Evolutionary conservation across 53 echinoderm and acorn worm genomes (phyloP).

Genomic region (Stichopus horrens): DNA sequence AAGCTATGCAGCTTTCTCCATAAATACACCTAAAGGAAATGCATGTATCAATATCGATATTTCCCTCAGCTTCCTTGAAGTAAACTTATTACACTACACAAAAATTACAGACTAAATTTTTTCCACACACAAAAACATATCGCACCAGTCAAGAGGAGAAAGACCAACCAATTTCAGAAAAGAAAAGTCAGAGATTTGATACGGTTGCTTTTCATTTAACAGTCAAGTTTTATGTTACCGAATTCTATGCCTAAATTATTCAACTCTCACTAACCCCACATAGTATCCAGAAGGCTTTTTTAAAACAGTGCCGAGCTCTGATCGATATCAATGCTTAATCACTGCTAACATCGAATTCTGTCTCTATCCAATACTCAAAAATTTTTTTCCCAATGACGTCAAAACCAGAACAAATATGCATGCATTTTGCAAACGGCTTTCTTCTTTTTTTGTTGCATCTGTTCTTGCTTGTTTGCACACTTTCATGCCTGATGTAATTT

Average conservation of each 20-base stretch:
- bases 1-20: too few species aligned
- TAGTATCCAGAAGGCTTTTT: not conserved
- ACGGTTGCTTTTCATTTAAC: too few species aligned
- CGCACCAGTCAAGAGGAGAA: too few species aligned
- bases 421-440: not conserved
- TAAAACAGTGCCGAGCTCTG: not conserved
- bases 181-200: too few species aligned
- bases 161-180: too few species aligned
- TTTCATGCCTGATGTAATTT: not conserved
- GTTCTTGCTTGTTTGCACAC: not conserved
- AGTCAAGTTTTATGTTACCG: not conserved
- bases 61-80: too few species aligned
- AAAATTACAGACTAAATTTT: too few species aligned
- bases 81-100: too few species aligned
- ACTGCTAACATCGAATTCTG: not conserved
- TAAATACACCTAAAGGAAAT: too few species aligned
- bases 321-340: not conserved
- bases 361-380: not conserved
- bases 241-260: not conserved
- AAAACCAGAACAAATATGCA: slow-evolving; percentile 8
- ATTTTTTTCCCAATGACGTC: not conserved
- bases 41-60: too few species aligned
- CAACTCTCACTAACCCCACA: not conserved
- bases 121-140: too few species aligned
- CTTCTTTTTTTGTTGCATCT: not conserved